Conservation (phyloP, 2,797 vertebrate genomes). For the Cygnus olor region DNA sequence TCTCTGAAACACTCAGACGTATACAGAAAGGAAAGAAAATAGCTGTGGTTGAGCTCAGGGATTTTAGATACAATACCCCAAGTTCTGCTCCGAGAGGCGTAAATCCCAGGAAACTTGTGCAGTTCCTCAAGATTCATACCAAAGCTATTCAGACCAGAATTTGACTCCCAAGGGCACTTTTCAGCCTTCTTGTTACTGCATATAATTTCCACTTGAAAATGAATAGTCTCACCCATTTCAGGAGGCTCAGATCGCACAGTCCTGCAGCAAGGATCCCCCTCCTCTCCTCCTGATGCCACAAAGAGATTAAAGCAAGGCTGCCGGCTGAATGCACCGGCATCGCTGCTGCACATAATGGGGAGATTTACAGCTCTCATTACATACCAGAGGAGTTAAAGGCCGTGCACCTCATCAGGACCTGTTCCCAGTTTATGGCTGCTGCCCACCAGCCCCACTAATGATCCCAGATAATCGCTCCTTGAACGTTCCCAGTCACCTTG, state of each 20-base stretch:
- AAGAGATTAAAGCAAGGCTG: not conserved
- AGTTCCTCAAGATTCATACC: not conserved
- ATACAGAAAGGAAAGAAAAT: not conserved
- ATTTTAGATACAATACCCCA: not conserved
- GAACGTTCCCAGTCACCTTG: slow-evolving; percentile 38
- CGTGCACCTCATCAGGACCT: not conserved
- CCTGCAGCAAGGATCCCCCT: not conserved
- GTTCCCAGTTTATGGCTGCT: not conserved
- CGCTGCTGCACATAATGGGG: not conserved
- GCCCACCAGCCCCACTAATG: slow-evolving; percentile 1
- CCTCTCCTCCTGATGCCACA: not conserved
- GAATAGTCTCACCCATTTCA: not conserved
- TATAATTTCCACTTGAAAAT: not conserved
- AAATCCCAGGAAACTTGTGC: not conserved
- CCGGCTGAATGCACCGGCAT: not conserved
- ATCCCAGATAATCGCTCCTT: slow-evolving; percentile 23
- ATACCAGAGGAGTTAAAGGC: slow-evolving; percentile 23
- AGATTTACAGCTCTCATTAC: slow-evolving; percentile 27
- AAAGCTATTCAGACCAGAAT: not conserved
- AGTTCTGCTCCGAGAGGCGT: not conserved
- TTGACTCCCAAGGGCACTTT: not conserved
- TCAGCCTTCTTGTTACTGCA: not conserved
- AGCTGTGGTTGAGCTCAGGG: not conserved
- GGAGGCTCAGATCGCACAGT: not conserved
- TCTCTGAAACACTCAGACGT: not conserved